Evolutionary conservation across 2,797 vertebrate genomes (phyloP), one percentile per base, ranked within the genome.

Genomic region (Odontamblyopus rebecca): DNA sequence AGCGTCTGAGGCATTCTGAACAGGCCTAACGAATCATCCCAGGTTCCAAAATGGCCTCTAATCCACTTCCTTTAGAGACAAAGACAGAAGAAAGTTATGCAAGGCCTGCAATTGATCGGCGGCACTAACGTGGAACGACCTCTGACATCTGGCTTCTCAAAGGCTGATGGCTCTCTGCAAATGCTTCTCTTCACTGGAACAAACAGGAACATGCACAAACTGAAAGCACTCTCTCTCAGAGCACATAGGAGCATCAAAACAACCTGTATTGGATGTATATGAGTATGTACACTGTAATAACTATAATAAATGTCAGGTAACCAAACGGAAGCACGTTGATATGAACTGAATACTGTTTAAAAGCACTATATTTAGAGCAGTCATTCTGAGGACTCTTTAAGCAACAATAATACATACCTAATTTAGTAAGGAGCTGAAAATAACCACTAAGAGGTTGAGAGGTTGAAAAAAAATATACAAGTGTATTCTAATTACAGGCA

Each of bases 31-130:
- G 88, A 92, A 93, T 91, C 86, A 90, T 86, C 82, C 82, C 79
- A 88, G 85, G 85, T 90, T 84, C 78, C 84, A 75, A 85, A 85
- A 88, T 82, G 76, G 81, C 80, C 86, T 83, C 85, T 90, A 92
- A 91, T 91, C 90, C 87, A 92, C 91, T 92, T 93, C 91, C 90
- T 91, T 86, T 73, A 76, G 74, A 88, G 81, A 91, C 88, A 92
- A 93, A 91, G 86, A 78, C 79, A 80, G 67, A 70, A 85, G 81
- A 85, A 78, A 89, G 90, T 91, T 91, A 91, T 76, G 90, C 91
- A 91, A 91, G 90, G 82, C 84, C 85, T 84, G 85, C 85, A 77
- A 91, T 89, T 92, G 92, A 93, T 92, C 80, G 77, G 86, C 82
- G 72, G 88, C 90, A 89, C 89, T 91, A 93, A 93, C 77, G 88